Base-by-base conservation (phyloP, 2,113 vertebrate genomes). In the Serranochromis macrocephalus region DNA sequence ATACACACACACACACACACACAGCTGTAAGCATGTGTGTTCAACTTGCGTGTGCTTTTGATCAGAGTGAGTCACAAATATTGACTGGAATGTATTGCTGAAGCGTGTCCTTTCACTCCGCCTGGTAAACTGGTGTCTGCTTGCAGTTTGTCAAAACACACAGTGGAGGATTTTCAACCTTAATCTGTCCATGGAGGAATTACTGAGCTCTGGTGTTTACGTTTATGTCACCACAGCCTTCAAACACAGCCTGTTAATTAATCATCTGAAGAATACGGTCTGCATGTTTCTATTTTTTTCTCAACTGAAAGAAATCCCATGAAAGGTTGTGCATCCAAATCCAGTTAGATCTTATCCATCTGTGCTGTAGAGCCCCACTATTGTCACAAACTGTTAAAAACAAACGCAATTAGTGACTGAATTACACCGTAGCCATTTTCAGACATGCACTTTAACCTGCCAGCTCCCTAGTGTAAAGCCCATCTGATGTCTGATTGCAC, bases 51-150 rank as follows among this genome's bases (percentile, higher is more conserved):
- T 53, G 49, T 33, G 61, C 58, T 11, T 26, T 31, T 7, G 31
- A 71, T 24, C 21, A 38, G 17, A 47, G 13, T 49, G 36, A 85
- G n/a, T 85, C 54, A 53, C 71, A 54, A n/a, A 63, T 38, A 88
- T 87, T 78, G 84, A 88, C 57, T 42, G 45, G 29, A 49, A 13
- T 51, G 26, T 49, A n/a, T 31, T 78, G 73, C 7, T 13, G 73
- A 7, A 33, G 26, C 73, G 7, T 17, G 26, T 78, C 71, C 71
- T 31, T 49, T 78, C 10, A 51, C 73, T 9, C 45, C 3, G 7
- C 73, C 73, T 78, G 73, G 14, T 19, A 78, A 78, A 61, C 4
- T 45, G 29, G 42, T 71, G 55, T 54, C 31, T 26, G 0, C 24
- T 53, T 3, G 3, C 49, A 40, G 47, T 84, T 73, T 42, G 21